Base-by-base conservation (phyloP, 2,888 invertebrate species). In the Agonopterix subpropinquella region DNA sequence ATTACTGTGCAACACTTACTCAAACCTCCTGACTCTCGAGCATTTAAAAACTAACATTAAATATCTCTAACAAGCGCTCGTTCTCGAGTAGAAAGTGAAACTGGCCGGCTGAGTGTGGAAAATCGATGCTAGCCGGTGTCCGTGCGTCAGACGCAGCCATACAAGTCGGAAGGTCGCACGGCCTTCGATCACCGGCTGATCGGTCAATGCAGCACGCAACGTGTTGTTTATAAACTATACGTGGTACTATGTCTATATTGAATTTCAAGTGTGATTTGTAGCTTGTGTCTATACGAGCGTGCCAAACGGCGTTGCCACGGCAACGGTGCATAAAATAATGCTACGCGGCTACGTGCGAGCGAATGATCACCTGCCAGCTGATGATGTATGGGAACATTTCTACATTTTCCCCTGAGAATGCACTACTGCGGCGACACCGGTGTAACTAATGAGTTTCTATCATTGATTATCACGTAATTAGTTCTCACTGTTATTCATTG, bases 361-460 rank as follows among this genome's bases (percentile, higher is more conserved):
- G 9, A 68, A 75, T 77, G 70, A 67, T 85, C 82, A 87, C 87
- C 87, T 88, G 81, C 82, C 77, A 84, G 64, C 69, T 77, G 76
- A 85, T 78, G 79, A 82, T 78, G 70, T 75, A 81, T 67, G 82
- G 73, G 71, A 88, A 88, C 87, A 88, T 88, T 61, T 76, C 84
- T 80, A 82, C 83, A 84, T 83, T 68, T 61, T 80, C 73, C 64
- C 62, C 54, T 50, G 55, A 53, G 59, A 54, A 53, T 61, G 61
- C 61, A 61, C 65, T 58, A 56, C 37, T n/a, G n/a, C 64, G 57
- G 59, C 59, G 64, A 58, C 57, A 61, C 64, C 58, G 60, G 61
- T 28, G 28, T 51, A 39, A 48, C 36, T 46, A 52, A 46, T 55
- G 28, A 28, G 28, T 28, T 28, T 28, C 28, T 28, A 28, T 28